Conservation (phyloP, 2,888 invertebrate species). For the Megamerina dolium region DNA sequence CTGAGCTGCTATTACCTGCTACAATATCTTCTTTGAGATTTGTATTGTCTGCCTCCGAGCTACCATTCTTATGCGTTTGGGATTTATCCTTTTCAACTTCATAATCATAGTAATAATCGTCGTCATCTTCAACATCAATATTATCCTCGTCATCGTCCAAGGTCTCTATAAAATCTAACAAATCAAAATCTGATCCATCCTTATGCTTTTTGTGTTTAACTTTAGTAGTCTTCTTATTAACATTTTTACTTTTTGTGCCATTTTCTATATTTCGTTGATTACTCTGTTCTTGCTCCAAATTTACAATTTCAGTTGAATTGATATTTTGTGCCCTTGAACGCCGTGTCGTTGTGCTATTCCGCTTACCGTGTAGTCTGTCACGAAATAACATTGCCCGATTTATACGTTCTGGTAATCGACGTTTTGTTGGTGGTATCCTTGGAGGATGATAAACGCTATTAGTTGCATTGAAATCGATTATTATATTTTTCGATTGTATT, state of each 20-base stretch:
- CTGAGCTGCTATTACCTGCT: constrained; percentile 27
- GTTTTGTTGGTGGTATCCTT: no score
- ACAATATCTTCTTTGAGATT: constrained; percentile 18
- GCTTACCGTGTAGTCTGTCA: background rate
- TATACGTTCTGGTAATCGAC: background rate
- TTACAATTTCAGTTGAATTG: no score
- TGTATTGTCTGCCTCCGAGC: constrained; percentile 3
- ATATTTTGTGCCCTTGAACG: no score
- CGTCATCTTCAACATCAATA: constrained; percentile 19
- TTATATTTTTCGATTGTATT: no score
- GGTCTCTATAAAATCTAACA: constrained; percentile 23
- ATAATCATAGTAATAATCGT: constrained; percentile 21
- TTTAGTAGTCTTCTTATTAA: constrained; percentile 6
- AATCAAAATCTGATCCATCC: constrained; percentile 20
- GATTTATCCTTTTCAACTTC: constrained; percentile 10
- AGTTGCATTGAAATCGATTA: no score
- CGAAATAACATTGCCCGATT: constrained; percentile 8
- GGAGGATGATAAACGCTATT: no score
- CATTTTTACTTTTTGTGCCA: constrained; percentile 11
- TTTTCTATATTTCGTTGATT: background rate
- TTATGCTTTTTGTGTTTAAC: constrained; percentile 10
- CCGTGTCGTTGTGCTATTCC: background rate
- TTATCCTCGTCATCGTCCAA: constrained; percentile 23
- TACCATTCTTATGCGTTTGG: background rate
- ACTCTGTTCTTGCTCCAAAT: no score